Evolutionary conservation across 2,797 vertebrate species (phyloP).

Genomic region (Microchirus variegatus): DNA sequence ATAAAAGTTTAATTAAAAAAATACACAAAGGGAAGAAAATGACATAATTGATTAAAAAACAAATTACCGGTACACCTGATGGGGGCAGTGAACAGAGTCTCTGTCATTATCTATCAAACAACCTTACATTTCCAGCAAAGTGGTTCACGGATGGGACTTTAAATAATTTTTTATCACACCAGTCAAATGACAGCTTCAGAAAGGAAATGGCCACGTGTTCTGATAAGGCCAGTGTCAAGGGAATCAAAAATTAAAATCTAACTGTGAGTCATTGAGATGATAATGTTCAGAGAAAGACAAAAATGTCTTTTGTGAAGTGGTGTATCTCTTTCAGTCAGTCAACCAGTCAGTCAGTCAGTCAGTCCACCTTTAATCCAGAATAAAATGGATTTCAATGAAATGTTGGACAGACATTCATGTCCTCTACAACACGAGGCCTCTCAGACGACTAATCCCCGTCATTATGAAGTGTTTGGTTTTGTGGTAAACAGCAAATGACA

Average conservation of each 20-base stretch:
- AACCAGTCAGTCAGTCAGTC: neutral
- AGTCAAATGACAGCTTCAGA: constrained; percentile 9
- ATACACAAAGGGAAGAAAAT: constrained; percentile 36
- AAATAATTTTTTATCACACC: constrained; percentile 6
- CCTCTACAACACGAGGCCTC: neutral
- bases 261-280: constrained; percentile 1
- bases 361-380: neutral
- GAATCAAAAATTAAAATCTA: no score
- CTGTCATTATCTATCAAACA: constrained; percentile 20
- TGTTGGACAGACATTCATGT: neutral
- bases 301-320: neutral
- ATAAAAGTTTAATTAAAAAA: constrained; percentile 36
- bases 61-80: constrained; percentile 31
- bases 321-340: neutral
- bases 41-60: constrained; percentile 47
- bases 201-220: neutral
- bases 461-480: neutral
- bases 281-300: neutral
- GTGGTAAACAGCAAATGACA: no score
- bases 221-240: no score
- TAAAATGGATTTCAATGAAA: neutral
- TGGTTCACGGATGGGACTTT: constrained; percentile 6
- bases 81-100: constrained; percentile 10
- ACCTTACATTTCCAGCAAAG: constrained; percentile 16
- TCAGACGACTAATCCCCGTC: no score